Conservation (phyloP, 2,888 invertebrate genomes). For the Microchrysa polita region DNA sequence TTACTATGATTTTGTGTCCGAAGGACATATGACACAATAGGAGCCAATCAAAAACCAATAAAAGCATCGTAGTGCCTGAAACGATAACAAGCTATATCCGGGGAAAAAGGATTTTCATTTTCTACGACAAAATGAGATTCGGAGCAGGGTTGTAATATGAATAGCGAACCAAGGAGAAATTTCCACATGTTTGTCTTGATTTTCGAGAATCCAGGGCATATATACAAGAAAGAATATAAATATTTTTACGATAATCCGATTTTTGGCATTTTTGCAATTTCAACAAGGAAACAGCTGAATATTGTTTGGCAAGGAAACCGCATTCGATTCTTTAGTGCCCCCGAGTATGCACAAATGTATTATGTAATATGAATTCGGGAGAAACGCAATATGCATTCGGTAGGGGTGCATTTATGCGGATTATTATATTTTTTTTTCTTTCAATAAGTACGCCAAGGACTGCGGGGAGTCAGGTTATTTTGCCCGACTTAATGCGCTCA, state of each 20-base stretch:
- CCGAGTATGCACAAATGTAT: background rate
- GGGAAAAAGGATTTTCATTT: slow-evolving; percentile 38
- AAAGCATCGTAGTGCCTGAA: slow-evolving; percentile 40
- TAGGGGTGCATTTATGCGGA: slow-evolving; percentile 13
- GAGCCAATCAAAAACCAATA: slow-evolving; percentile 48
- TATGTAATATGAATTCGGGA: background rate
- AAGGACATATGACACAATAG: slow-evolving; percentile 35
- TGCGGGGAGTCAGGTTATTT: background rate
- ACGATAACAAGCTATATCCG: slow-evolving; percentile 38
- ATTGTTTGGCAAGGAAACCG: background rate
- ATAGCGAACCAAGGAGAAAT: background rate
- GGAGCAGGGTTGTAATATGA: no score
- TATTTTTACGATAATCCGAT: slow-evolving; percentile 44
- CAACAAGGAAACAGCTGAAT: background rate
- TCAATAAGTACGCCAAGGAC: slow-evolving; percentile 9
- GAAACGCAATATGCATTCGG: background rate
- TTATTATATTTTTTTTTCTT: slow-evolving; percentile 9
- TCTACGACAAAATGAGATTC: background rate
- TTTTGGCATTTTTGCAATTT: slow-evolving; percentile 26
- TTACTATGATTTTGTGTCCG: slow-evolving; percentile 4
- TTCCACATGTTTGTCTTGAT: slow-evolving; percentile 17
- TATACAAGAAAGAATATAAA: slow-evolving; percentile 34
- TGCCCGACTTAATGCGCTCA: background rate
- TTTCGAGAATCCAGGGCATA: slow-evolving; percentile 14
- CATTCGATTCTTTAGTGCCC: slow-evolving; percentile 11